Percentiles rank a stretch among this genome's conserved stretches.
phyloP scores from a whole-genome alignment of 64 coral and sea anemone species.

The Montipora sp. region DNA sequence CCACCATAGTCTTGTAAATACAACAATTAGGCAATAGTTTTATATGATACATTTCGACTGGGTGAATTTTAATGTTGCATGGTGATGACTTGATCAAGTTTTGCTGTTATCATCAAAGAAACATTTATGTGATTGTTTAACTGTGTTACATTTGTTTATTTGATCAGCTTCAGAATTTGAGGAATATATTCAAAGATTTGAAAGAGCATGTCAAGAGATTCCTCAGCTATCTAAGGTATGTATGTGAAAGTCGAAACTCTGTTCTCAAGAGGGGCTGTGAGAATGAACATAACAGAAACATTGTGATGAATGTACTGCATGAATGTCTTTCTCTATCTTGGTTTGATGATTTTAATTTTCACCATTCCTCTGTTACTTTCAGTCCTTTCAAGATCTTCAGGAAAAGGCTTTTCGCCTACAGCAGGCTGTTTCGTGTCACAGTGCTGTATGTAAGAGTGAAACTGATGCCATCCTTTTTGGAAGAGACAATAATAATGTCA shows the following conservation, averaged over 20 bases:
- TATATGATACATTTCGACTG: too few species aligned
- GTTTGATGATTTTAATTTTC: background rate
- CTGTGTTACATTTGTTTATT: background rate
- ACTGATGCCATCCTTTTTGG: slow-evolving; percentile 64
- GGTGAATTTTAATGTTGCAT: too few species aligned
- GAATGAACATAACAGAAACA: too few species aligned
- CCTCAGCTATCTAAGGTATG: slow-evolving; percentile 47
- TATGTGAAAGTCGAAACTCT: background rate
- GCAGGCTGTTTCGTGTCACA: slow-evolving; percentile 37
- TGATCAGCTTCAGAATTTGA: slow-evolving; percentile 37
- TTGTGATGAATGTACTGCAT: background rate
- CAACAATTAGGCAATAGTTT: background rate
- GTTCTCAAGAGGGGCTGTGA: too few species aligned
- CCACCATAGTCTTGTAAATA: background rate
- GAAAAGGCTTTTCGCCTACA: slow-evolving; percentile 22
- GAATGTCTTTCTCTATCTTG: background rate
- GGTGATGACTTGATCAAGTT: too few species aligned
- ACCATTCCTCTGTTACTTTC: background rate
- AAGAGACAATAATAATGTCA: slow-evolving; percentile 27
- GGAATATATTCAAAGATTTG: slow-evolving; percentile 24
- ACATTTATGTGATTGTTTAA: background rate
- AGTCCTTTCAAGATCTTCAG: slow-evolving; percentile 57
- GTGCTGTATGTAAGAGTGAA: slow-evolving; percentile 43
- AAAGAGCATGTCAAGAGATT: slow-evolving; percentile 13
- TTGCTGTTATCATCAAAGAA: too few species aligned